Evolutionary conservation across 2,113 vertebrate genomes (phyloP).

Genomic region (Neopipo cinnamomea): DNA sequence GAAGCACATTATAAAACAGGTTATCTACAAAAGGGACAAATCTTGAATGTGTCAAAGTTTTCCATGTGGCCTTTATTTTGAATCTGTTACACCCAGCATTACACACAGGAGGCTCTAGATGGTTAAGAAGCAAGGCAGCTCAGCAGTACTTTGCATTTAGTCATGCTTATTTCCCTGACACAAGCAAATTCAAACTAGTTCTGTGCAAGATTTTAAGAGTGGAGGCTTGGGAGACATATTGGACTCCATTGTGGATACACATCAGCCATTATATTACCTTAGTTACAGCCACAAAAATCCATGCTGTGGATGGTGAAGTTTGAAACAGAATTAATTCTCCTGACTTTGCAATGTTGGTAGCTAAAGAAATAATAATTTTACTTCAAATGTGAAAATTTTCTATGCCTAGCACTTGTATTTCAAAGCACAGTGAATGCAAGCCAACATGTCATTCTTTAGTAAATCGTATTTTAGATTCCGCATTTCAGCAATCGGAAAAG

Average conservation of each 20-base stretch:
- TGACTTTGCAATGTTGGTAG: not conserved
- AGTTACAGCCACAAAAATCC: not conserved
- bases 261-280: not conserved
- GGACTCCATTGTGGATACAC: not conserved
- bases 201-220: not conserved
- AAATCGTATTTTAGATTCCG: not conserved
- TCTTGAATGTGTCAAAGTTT: not conserved
- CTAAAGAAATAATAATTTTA: not conserved
- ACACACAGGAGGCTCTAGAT: not conserved
- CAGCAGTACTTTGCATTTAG: not conserved
- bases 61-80: not conserved
- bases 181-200: not conserved
- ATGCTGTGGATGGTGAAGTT: not conserved
- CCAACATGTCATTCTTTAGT: not conserved
- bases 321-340: not conserved
- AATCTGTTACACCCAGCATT: not conserved
- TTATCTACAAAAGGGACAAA: not conserved
- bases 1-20: not conserved
- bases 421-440: not conserved
- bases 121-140: not conserved
- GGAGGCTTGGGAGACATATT: not conserved
- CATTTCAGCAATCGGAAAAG: not conserved
- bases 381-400: not conserved
- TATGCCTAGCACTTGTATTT: not conserved
- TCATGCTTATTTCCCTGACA: not conserved